Evolutionary conservation across 2,888 invertebrate species (phyloP).

Genomic region (Aethes cnicana): DNA sequence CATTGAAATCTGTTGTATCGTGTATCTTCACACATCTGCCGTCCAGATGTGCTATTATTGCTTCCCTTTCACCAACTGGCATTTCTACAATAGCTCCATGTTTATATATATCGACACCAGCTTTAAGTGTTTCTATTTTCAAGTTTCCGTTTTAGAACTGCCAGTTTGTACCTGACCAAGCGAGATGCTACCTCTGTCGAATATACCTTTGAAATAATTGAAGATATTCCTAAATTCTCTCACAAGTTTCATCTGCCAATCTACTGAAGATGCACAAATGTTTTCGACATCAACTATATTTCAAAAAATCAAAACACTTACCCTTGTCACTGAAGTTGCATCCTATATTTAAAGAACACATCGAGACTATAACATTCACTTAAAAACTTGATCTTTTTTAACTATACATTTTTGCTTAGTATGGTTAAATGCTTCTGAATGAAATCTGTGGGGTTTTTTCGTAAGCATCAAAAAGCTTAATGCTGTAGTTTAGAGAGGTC

Average conservation of each 20-base stretch:
- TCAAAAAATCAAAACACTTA: neutral
- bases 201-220: constrained; percentile 49
- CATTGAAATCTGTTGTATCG: constrained; percentile 76
- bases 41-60: constrained; percentile 76
- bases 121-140: neutral
- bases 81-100: constrained; percentile 49
- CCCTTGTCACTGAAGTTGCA: neutral
- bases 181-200: constrained; percentile 60
- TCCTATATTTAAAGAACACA: constrained; percentile 1
- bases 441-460: neutral
- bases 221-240: constrained; percentile 24
- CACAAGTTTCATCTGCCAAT: constrained; percentile 8
- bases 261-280: constrained; percentile 16
- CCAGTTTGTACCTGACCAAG: constrained; percentile 64
- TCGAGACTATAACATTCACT: too few relatives aligned
- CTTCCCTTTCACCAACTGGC: constrained; percentile 74
- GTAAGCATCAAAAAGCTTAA: constrained; percentile 20
- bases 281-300: neutral
- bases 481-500: constrained; percentile 45
- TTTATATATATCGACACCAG: neutral
- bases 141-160: constrained; percentile 51
- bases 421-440: too few relatives aligned
- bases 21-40: constrained; percentile 79
- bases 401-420: too few relatives aligned
- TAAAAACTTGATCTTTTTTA: too few relatives aligned